These are phyloP conservation scores for Intellagama lesueurii DNA, from an alignment of 2,797 vertebrate species.

Conservation along the genomic window DNA sequence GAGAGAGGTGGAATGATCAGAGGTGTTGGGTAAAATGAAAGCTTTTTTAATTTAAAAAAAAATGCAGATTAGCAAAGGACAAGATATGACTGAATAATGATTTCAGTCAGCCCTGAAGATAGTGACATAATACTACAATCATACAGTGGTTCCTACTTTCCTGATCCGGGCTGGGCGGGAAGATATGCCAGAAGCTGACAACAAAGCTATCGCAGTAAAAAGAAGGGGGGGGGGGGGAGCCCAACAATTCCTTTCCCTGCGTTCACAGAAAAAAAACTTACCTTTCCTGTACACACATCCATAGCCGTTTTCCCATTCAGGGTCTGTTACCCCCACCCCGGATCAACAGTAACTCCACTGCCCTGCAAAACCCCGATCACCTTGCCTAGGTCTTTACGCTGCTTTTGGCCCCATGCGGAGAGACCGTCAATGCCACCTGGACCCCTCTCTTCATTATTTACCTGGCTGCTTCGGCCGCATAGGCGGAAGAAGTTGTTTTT, in stretches of 20 bases:
- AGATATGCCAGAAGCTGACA: neutral
- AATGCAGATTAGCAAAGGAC: neutral
- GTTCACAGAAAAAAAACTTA: no score
- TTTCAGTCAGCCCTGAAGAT: neutral
- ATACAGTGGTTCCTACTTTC: neutral
- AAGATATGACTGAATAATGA: neutral
- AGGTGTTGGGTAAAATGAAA: no score
- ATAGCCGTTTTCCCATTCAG: no score
- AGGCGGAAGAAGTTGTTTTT: neutral
- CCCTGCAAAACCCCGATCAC: no score
- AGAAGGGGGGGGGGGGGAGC: no score
- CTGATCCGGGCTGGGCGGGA: neutral
- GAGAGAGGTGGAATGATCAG: no score
- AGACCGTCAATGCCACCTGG: rapidly evolving
- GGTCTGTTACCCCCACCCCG: no score
- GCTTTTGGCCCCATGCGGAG: neutral
- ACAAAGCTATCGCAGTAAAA: neutral
- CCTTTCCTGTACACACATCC: no score
- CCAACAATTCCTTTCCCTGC: no score
- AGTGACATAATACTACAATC: neutral
- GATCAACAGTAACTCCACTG: no score
- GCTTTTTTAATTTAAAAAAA: neutral
- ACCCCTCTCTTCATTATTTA: neutral
- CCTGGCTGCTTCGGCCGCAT: neutral
- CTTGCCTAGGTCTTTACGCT: neutral